Base-by-base conservation (phyloP, 2,888 invertebrate species). In the Cistogaster globosa region DNA sequence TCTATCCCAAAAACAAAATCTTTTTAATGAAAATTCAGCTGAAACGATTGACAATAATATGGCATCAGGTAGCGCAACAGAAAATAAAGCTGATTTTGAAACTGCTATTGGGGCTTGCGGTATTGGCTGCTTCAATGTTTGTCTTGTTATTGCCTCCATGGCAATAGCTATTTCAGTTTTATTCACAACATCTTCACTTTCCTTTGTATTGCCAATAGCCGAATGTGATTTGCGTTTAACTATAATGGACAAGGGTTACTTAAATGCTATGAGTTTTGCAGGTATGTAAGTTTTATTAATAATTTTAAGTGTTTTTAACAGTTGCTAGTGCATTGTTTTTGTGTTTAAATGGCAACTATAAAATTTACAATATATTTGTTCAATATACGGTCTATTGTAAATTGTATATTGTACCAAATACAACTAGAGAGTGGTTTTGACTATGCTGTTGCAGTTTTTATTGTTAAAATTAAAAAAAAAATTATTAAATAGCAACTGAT, bases 171-270 rank as follows among this genome's bases (percentile, higher is more conserved):
- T 95, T 94, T 94, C 95, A 18, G 94, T 95, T 1, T 94, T 95
- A 8, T 95, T 95, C 86, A 96, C 96, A 88, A 95, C 96, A 69
- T 95, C 96, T 53, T 94, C 95, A 0, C 94, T 95, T 87, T 95
- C 96, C 0, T 96, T 95, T 90, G 94, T 96, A 88, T 93, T 96
- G 90, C 96, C 96, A 0, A 94, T 95, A 32, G 96, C 96, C 0
- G 95, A 96, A 90, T 96, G 96, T 88, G 96, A 96, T 87, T 94
- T 97, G 89, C 90, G 94, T 48, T 93, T 97, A 38, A 94, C 94
- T 12, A 92, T 95, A 12, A 89, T 95, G 32, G 94, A 96, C 71
- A 96, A 96, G 93, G 97, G 96, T 6, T 92, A 95, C 1, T 92
- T 97, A 9, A 95, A 95, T 83, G 95, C 95, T 8, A 94, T 95